phyloP scores from a whole-genome alignment of 2,113 vertebrate genomes.

The Pithys albifrons region DNA sequence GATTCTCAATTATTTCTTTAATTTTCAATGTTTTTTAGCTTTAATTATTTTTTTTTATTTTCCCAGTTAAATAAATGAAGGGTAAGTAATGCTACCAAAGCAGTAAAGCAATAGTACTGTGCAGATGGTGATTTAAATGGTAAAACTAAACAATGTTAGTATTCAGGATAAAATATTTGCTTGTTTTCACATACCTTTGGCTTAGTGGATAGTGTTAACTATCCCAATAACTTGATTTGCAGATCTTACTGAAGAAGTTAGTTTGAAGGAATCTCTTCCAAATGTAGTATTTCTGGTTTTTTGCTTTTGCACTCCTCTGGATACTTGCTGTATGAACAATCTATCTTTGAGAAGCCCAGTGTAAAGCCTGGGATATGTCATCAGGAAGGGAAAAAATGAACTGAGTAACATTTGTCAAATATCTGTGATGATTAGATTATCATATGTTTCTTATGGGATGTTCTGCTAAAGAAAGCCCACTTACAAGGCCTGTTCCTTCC shows the following conservation, averaged over 20 bases:
- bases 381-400: conserved; percentile 52
- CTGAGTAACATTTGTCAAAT: conserved; percentile 60
- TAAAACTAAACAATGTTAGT: background rate
- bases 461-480: conserved; percentile 11
- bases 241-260: conserved; percentile 11
- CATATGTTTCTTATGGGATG: conserved; percentile 49
- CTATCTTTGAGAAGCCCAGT: conserved; percentile 30
- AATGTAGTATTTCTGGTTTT: conserved; percentile 16
- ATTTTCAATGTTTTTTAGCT: background rate
- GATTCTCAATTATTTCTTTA: background rate
- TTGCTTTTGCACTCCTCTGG: conserved; percentile 30
- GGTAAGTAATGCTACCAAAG: background rate
- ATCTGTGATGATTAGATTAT: conserved; percentile 64
- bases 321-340: conserved; percentile 37
- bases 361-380: conserved; percentile 63
- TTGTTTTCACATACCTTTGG: conserved; percentile 10
- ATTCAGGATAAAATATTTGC: background rate
- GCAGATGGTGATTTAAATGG: background rate
- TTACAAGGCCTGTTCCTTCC: conserved; percentile 4
- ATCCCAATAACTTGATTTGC: conserved; percentile 21
- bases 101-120: background rate
- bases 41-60: background rate
- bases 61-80: background rate
- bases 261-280: conserved; percentile 1
- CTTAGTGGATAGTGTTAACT: background rate